A percentile compares a stretch with the other conserved stretches of the same genome.
Evolutionary conservation across 1,140 invertebrate genomes (phyloP).

Genomic region (Galendromus occidentalis): DNA sequence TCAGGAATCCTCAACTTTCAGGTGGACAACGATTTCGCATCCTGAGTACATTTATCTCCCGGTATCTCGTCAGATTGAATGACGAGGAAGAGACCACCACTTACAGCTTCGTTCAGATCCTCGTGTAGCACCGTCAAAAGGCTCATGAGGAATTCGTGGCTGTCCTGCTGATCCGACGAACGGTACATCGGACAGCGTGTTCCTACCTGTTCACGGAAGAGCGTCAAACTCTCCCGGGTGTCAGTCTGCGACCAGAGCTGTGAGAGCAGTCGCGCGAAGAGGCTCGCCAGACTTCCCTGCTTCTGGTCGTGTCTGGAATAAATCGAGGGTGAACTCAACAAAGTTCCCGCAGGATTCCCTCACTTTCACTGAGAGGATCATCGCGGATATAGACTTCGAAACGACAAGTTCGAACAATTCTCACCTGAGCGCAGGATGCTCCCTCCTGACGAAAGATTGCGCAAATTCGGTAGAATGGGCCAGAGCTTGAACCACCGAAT

Average conservation of each 20-base stretch:
- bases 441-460: background rate
- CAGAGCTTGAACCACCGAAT: background rate
- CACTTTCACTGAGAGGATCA: too few species aligned
- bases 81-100: conserved; percentile 11
- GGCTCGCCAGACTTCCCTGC: background rate
- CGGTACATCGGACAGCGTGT: background rate
- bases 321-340: too few species aligned
- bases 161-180: conserved; percentile 65
- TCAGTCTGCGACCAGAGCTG: background rate
- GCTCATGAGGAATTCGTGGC: conserved; percentile 78
- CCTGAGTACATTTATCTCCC: too few species aligned
- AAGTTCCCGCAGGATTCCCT: too few species aligned
- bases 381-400: too few species aligned
- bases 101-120: conserved; percentile 47
- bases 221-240: background rate
- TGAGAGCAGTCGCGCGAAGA: background rate
- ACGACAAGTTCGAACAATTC: too few species aligned
- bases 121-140: conserved; percentile 75
- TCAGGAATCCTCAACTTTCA: too few species aligned
- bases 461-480: background rate
- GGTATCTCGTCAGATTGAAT: too few species aligned
- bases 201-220: background rate
- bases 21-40: too few species aligned
- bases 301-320: too few species aligned
- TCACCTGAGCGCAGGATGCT: background rate